Evolutionary conservation across 2,797 vertebrate species (phyloP), one percentile per base, ranked within the genome.

Genomic region (Epinephelus malabaricus): DNA sequence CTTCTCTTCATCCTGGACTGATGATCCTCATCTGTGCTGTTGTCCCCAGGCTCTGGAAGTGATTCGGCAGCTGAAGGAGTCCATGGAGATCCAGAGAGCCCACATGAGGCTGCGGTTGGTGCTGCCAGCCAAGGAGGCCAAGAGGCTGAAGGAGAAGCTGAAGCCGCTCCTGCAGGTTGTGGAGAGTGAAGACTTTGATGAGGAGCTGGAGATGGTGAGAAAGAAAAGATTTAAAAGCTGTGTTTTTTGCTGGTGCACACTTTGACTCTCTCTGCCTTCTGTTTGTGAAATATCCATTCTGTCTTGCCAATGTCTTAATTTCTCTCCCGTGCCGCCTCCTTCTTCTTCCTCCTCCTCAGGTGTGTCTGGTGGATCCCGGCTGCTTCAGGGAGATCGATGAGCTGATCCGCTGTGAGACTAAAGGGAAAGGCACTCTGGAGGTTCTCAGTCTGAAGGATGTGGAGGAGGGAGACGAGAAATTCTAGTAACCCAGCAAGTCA

Each of bases 301-400:
- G 0, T 46, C 0, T 43, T 43, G 68, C 46, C 0, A 19, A 12
- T 47, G 11, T 10, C 1, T 40, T 19, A 23, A 1, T 49, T 17
- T 27, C 13, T 46, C 17, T 0, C 12, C 17, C 3, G 4, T 17
- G 5, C 19, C n/a, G 17, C 54, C 4, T 30, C 15, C 15, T 43
- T 34, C 34, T 8, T 8, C 4, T 40, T 14, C n/a, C 14, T 27
- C 25, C 1, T 30, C 15, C 45, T 40, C 94, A 99, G 98, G 96
- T 99, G 50, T 98, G 97, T 89, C 95, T 99, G 71, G 96, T 98
- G 63, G 98, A 99, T 90, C 98, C 98, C 0, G 98, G 98, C 89
- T 98, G 97, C 95, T 99, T 96, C 95, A 94, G 98, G 74, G 98
- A 98, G 92, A 97, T 99, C 0, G 97, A 99, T n/a, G 98, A 99